Evolutionary conservation across 2,888 invertebrate species (phyloP), one percentile per base, ranked within the genome.

Genomic region (Acrobasis consociella): DNA sequence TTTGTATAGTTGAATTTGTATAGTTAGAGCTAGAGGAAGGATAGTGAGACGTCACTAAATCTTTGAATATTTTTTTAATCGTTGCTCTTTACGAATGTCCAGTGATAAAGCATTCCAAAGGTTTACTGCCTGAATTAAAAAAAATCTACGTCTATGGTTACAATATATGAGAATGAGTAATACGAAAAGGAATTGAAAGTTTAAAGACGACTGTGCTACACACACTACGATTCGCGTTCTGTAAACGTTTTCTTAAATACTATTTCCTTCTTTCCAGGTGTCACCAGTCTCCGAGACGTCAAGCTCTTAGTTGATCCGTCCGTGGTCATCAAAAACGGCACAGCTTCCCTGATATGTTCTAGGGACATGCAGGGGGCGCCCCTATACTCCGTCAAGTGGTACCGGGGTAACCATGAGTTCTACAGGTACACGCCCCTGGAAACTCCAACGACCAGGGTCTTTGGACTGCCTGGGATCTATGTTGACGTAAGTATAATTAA

Each of bases 311-410:
- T 97, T 62, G 93, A 95, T 69, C 97, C 97, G 11, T 89, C 94
- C 59, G 93, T 94, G 5, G 96, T 97, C 60, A 93, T 95, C 79
- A 92, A 94, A 62, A 95, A 95, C 9, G 94, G 94, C 58, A 94
- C 95, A 71, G 96, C 95, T 1, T 94, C 95, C 8, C 88, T 97
- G 55, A 93, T 94, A 62, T 97, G 97, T 85, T 93, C 94, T 69
- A 95, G 97, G 77, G 96, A 97, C 80, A 94, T 97, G 87, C 95
- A 96, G 77, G 95, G 94, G 0, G 95, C 94, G 5, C 95, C 95
- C 0, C 93, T 97, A 58, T 97, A 97, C 88, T 95, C 97, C 5
- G 96, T 97, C 67, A 97, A 97, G 91, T 97, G 97, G 96, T 97
- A 97, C 88, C 93, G 97, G 63, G 97, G 97, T 7, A 94, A 91